Conservation (phyloP, 2,113 vertebrate species). For the Porphyrio hochstetteri region DNA sequence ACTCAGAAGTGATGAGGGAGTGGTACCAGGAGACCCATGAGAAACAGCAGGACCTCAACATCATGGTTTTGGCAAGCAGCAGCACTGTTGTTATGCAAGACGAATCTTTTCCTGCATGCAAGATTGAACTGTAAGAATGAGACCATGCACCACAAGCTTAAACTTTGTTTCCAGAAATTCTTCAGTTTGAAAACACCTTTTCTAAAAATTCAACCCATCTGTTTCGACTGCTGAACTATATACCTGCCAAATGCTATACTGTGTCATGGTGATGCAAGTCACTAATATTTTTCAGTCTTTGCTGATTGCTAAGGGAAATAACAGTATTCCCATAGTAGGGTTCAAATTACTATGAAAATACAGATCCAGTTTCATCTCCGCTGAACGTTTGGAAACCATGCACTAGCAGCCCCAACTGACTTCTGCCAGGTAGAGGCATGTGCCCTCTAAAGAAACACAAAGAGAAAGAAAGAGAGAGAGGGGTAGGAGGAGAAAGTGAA, state of each 20-base stretch:
- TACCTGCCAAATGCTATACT: conserved; percentile 78
- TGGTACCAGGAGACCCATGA: conserved; percentile 99
- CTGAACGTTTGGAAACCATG: conserved; percentile 79
- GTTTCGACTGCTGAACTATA: conserved; percentile 75
- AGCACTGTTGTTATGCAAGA: conserved; percentile 99
- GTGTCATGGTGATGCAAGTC: conserved; percentile 76
- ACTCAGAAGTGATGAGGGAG: conserved; percentile 97
- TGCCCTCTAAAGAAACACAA: conserved; percentile 68
- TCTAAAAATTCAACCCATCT: conserved; percentile 73
- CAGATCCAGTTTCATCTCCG: conserved; percentile 70
- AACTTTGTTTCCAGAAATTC: conserved; percentile 75
- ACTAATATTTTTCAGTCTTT: conserved; percentile 76
- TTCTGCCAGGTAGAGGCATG: conserved; percentile 77
- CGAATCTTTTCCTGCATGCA: conserved; percentile 98
- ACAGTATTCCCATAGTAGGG: conserved; percentile 72
- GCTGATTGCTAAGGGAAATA: conserved; percentile 77
- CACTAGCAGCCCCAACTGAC: conserved; percentile 76
- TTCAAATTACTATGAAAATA: conserved; percentile 76
- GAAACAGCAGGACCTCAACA: conserved; percentile 95
- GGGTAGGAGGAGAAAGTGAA: conserved; percentile 60
- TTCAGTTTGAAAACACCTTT: conserved; percentile 75
- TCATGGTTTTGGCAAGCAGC: conserved; percentile 98
- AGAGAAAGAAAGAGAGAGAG: conserved; percentile 55
- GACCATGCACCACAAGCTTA: conserved; percentile 63
- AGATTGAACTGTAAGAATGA: conserved; percentile 90